phyloP scores from a whole-genome alignment of 2,113 vertebrate genomes.

The Centrocercus urophasianus region DNA sequence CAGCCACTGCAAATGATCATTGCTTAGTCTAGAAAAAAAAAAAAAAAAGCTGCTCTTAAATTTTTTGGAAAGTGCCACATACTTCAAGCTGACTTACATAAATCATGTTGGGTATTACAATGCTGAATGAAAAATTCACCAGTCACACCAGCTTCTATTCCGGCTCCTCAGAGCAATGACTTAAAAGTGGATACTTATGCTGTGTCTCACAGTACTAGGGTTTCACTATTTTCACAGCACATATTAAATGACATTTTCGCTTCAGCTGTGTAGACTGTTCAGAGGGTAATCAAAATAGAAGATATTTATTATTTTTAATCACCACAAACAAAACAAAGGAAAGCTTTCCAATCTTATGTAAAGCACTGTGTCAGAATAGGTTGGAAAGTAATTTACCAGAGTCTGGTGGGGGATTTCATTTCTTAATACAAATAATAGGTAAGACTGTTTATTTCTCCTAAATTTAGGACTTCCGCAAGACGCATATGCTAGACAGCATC shows the following conservation, averaged over 20 bases:
- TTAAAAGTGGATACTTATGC: neutral
- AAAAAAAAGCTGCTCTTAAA: constrained; percentile 1
- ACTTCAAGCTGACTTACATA: constrained; percentile 28
- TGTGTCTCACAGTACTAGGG: neutral
- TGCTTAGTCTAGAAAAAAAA: neutral
- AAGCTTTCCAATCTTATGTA: neutral
- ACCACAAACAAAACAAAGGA: neutral
- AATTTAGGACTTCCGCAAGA: neutral
- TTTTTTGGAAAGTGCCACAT: constrained; percentile 17
- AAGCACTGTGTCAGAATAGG: neutral
- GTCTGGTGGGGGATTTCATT: neutral
- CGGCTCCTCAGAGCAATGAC: neutral
- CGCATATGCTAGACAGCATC: neutral
- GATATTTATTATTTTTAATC: neutral
- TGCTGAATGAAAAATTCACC: neutral
- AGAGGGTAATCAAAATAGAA: neutral
- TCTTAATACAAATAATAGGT: neutral
- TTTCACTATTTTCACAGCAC: constrained; percentile 24
- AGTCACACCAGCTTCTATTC: neutral
- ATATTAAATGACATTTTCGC: neutral
- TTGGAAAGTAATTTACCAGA: neutral
- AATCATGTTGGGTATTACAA: neutral
- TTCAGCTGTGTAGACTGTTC: neutral
- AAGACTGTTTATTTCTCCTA: neutral
- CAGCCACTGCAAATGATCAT: constrained; percentile 1